Evolutionary conservation across 2,113 vertebrate genomes (phyloP).

Genomic region (Lepus timidus): DNA sequence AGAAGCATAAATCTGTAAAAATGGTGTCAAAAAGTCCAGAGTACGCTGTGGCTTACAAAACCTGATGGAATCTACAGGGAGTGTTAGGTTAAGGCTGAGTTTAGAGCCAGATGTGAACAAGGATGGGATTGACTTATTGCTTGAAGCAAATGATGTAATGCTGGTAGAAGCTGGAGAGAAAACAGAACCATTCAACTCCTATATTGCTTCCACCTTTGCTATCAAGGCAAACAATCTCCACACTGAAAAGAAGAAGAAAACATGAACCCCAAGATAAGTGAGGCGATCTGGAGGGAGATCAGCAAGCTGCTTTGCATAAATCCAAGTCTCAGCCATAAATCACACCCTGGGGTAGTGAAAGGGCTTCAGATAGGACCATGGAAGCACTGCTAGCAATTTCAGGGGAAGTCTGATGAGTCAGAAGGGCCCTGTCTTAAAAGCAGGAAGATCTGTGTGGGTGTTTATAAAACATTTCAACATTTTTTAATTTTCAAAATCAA

Average conservation of each 20-base stretch:
- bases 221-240: conserved; percentile 20
- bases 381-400: background rate
- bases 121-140: background rate
- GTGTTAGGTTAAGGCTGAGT: background rate
- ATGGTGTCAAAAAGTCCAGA: background rate
- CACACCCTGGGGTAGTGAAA: background rate
- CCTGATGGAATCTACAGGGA: background rate
- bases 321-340: conserved; percentile 7
- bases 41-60: background rate
- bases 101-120: background rate
- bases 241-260: conserved; percentile 52
- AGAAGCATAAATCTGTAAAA: conserved; percentile 5
- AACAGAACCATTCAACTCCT: background rate
- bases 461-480: background rate
- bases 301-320: conserved; percentile 48
- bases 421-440: background rate
- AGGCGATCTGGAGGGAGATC: conserved; percentile 34
- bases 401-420: background rate
- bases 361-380: background rate
- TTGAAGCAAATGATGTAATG: background rate
- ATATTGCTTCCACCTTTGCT: background rate
- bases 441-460: background rate
- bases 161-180: background rate
- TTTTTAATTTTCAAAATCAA: background rate
- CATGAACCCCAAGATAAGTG: background rate